Evolutionary conservation across 64 coral and sea anemone genomes (phyloP), one percentile per base, ranked within the genome.

Genomic region (Stylophora pistillata): DNA sequence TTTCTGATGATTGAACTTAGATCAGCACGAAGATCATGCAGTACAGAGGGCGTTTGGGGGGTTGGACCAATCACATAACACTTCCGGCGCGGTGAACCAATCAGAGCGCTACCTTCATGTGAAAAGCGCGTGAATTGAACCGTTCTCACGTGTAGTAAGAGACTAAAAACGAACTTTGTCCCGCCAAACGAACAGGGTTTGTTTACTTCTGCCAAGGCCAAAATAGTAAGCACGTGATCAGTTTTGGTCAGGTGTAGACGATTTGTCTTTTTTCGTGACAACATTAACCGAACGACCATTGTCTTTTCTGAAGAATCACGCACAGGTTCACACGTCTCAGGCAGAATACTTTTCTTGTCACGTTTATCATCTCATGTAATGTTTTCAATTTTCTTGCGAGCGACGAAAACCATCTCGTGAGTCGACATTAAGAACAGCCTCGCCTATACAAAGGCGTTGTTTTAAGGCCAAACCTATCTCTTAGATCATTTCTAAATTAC

Each of bases 1-100:
- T 88, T 90, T 68, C 75, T 87, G 73, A 27, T 52, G 73, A 78
- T 91, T 98, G 97, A 96, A 96, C 95, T 96, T 96, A 96, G 95
- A 89, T 96, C 95, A 93, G 95, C 72, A 73, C 80, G 90, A 91
- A 86, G 93, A 86, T 86, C 93, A 99, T 98, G 95, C 95, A 93
- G 82, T 66, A 72, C 41, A 72, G 79, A 78, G 94, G 92, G 91
- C 90, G 93, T 93, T 56, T 64, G 62, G 90, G 88, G 88, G 93
- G 93, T 74, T 86, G 73, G 88, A 90, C 93, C 93, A 95, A 99
- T 95, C 82, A 95, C 12, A 76, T 11, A 13, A 4, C 53, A 88
- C 76, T 78, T 81, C 73, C 55, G 34, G 41, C 56, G 78, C 53
- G 34, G 59, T 76, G 18, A 74, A 23, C 97, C 97, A 99, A 99